Evolutionary conservation across 2,113 vertebrate species (phyloP).

Genomic region (Tachysurus fulvidraco): DNA sequence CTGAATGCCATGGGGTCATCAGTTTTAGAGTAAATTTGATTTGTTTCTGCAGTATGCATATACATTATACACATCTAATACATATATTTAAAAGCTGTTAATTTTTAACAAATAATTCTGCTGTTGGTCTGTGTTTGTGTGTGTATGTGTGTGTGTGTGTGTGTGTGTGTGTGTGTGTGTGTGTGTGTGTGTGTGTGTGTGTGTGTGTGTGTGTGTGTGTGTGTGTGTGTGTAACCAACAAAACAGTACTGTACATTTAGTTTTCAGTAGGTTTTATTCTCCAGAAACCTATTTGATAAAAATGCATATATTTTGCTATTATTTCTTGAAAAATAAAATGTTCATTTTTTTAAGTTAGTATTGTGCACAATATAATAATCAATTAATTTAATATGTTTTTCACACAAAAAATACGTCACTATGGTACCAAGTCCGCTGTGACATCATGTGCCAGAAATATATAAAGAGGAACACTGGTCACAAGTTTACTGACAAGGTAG

Average conservation of each 20-base stretch:
- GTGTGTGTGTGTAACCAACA: no score
- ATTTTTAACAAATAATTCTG: no score
- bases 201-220: no score
- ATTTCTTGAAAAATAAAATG: not conserved
- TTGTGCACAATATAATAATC: not conserved
- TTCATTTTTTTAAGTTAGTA: not conserved
- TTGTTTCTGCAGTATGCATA: not conserved
- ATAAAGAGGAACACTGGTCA: conserved; percentile 22
- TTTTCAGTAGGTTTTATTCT: not conserved
- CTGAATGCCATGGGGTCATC: not conserved
- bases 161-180: no score
- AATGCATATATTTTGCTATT: not conserved
- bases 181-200: no score
- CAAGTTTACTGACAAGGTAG: not conserved
- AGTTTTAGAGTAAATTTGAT: not conserved
- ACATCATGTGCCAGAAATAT: not conserved
- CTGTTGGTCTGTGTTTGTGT: no score
- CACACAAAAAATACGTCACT: not conserved
- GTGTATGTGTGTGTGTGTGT: no score
- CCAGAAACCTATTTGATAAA: not conserved
- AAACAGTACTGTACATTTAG: not conserved
- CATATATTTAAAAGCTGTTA: no score
- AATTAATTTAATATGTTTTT: not conserved
- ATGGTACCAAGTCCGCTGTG: not conserved
- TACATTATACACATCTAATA: not conserved